Evolutionary conservation across 2,113 vertebrate species (phyloP), one percentile per base, ranked within the genome.

Genomic region (Lepus americanus): DNA sequence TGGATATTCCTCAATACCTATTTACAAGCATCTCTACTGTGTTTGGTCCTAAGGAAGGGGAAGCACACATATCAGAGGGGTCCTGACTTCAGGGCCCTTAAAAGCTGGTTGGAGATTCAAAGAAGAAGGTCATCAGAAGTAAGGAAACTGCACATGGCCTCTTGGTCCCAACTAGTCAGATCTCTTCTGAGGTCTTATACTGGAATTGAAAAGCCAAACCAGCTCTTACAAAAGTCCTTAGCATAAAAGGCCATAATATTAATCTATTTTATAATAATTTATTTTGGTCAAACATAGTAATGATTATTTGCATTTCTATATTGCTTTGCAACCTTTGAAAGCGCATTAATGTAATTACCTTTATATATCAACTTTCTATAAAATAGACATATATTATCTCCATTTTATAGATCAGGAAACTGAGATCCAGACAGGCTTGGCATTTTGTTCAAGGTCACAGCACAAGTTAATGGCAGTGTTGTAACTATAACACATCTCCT

Each of bases 261-360:
- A 55, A 33, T 66, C n/a, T 67, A 22, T 23, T 90, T 90, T 63
- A 44, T 44, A 44, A 44, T 44, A 44, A 44, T 44, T 6, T 55
- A 53, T 90, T 76, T 81, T 90, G 5, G 13, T 2, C 22, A 51
- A 85, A 44, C 33, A 2, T 73, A 74, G 55, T 78, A 33, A 33
- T 17, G n/a, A 78, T 69, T 20, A 49, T 70, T 80, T 84, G 14
- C 61, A 77, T 77, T 95, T 67, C 27, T 14, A 9, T 29, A 39
- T 81, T 61, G 49, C 23, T 92, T 89, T 73, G 29, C 49, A 79
- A 92, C 49, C 20, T 61, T 92, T 67, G 33, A 72, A 91, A 87
- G 55, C 36, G 64, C 11, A 51, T 74, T 77, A 39, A 27, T 23
- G 69, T 25, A 9, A 33, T 72, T 31, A 64, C 9, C 70, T 80